Evolutionary conservation across 2,888 invertebrate species (phyloP).

Genomic region (Brachycybe producta): DNA sequence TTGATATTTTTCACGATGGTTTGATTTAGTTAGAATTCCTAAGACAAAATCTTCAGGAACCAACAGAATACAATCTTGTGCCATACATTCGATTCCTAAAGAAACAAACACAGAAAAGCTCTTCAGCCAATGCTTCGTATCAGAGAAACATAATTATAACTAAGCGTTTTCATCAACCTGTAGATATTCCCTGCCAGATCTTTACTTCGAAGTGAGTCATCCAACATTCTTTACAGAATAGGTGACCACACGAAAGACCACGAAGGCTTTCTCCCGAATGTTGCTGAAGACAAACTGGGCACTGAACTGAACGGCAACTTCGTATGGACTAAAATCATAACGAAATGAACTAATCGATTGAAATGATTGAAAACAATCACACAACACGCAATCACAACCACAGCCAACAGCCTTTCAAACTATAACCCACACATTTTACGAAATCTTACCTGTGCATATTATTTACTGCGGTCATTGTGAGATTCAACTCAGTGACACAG

Average conservation of each 20-base stretch:
- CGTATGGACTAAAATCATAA: constrained; percentile 17
- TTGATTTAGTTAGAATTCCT: constrained; percentile 65
- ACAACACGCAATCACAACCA: too few relatives aligned
- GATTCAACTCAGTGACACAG: too few relatives aligned
- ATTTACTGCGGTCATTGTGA: too few relatives aligned
- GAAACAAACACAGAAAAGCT: too few relatives aligned
- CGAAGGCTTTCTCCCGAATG: constrained; percentile 57
- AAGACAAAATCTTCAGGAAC: constrained; percentile 95
- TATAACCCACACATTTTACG: too few relatives aligned
- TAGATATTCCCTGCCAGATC: constrained; percentile 71
- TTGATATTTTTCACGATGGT: constrained; percentile 80
- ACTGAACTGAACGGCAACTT: constrained; percentile 31
- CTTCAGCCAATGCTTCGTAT: too few relatives aligned
- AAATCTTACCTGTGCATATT: too few relatives aligned
- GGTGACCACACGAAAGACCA: constrained; percentile 75
- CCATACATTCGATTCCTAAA: constrained; percentile 89
- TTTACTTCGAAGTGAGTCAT: constrained; percentile 90
- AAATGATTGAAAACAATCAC: too few relatives aligned
- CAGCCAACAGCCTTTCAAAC: too few relatives aligned
- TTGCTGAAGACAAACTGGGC: constrained; percentile 65
- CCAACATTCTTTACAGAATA: constrained; percentile 95
- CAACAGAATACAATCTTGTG: constrained; percentile 78
- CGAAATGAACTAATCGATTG: too few relatives aligned
- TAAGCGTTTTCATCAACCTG: constrained; percentile 41
- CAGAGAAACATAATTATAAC: too few relatives aligned